Base-by-base conservation (phyloP, 2,113 vertebrate species). In the Antennarius striatus region DNA sequence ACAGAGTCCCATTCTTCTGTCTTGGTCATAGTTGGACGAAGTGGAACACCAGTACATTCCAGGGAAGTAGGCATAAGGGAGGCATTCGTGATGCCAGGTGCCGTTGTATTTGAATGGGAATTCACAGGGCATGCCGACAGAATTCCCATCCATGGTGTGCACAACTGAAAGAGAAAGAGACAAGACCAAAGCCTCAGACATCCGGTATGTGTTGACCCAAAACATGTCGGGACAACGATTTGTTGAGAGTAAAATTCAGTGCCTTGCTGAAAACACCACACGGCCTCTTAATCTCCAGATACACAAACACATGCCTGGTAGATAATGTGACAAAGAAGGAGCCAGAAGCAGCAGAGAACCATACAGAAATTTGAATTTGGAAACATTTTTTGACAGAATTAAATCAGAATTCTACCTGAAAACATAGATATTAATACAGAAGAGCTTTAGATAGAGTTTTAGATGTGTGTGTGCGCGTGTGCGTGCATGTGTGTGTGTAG, bases 41-140 rank as follows among this genome's bases (percentile, higher is more conserved):
- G 95, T 97, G 56, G 94, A 86, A 0, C 98, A 99, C 97, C 97
- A 98, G 55, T 87, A 85, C 17, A 85, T 69, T 16, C 32, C 80
- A 0, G 4, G n/a, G 4, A 47, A 67, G 0, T 56, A 67, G 2
- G 54, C 66, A 36, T 92, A 90, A 11, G 68, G 74, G 76, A 97
- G 74, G 48, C 98, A 99, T 10, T 90, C 90, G 29, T 98, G 94
- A 82, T 96, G 82, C 98, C 96, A 99, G 0, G 56, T 92, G 29
- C 86, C 70, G 2, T 95, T 91, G 73, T 91, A 79, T 16, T 93
- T 90, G 84, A 98, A 99, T 14, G 98, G 98, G 67, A 99, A 98
- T 10, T 91, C 93, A 71, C 98, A 99, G 42, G 95, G 94, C 30
- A 68, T 87, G 10, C 98, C 98, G 0, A 91, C 90, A 15, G 96